Evolutionary conservation across 2,797 vertebrate species (phyloP), one percentile per base, ranked within the genome.

Genomic region (Cichlasoma orientale): DNA sequence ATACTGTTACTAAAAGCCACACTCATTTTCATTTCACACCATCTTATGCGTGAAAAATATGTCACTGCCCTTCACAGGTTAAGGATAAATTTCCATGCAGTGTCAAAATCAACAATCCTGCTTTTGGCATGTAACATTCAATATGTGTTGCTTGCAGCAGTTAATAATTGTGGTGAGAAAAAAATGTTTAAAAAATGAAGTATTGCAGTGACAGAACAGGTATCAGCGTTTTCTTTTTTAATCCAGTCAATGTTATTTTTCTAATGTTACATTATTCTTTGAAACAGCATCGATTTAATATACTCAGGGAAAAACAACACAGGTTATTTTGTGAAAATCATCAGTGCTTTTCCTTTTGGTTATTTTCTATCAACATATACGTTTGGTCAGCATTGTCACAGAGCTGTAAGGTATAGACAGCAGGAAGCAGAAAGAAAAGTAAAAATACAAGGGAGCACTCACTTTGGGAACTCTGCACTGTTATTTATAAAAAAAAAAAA

Each of bases 321-420:
- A 85, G 85, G 85, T 91, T 74, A 88, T 87, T 88, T 91, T 89
- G 36, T 82, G 70, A 89, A 90, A 92, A 88, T 89, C 59, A 85
- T 87, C 55, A 86, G 75, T 56, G 59, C 72, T 78, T 58, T 77
- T 78, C 87, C 74, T 89, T 80, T 82, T 80, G 77, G 83, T 88
- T 83, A 74, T 82, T 90, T 89, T 82, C 68, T 78, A 85, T 90
- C 91, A 89, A 86, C 83, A 89, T 87, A 93, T 88, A 91, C 56
- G 90, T 92, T 86, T 75, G 88, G 71, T 86, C 79, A 79, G 79
- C 56, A 85, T 80, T 85, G 74, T 85, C 59, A 82, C 75, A 50
- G 63, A 83, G 85, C 87, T 93, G 79, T 36, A 83, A 79, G 88
- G 44, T 66, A 55, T 74, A 90, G 77, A 69, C 80, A 92, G 68